Evolutionary conservation across 2,113 vertebrate genomes (phyloP).

Genomic region (Megaptera novaeangliae): DNA sequence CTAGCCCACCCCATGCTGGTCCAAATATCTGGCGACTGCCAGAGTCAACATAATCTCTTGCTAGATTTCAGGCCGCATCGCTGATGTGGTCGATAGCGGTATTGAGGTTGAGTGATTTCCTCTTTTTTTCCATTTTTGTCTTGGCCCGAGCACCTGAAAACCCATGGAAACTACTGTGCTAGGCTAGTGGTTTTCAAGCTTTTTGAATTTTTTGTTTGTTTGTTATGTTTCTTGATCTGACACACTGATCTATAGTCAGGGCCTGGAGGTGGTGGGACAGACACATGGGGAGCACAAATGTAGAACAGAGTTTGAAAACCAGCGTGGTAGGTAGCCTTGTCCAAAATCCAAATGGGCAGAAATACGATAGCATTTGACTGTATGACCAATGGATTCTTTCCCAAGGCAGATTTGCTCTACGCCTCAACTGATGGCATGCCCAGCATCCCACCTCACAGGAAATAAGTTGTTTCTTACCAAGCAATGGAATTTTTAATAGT

Average conservation of each 20-base stretch:
- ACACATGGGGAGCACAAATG: not conserved
- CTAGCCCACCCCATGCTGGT: not conserved
- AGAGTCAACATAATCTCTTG: not conserved
- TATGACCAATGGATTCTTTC: not conserved
- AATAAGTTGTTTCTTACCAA: slow-evolving; percentile 39
- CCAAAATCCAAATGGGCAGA: not conserved
- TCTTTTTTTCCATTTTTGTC: slow-evolving; percentile 11
- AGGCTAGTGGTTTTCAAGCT: not conserved
- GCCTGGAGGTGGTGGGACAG: not conserved
- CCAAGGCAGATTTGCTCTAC: not conserved
- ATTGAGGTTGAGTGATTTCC: slow-evolving; percentile 31
- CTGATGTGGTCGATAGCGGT: not conserved
- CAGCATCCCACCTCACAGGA: slow-evolving; percentile 25
- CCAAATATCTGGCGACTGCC: not conserved
- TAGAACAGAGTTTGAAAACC: not conserved
- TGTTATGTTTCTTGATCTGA: not conserved
- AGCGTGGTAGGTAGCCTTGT: not conserved
- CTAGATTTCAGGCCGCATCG: not conserved
- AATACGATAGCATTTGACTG: not conserved
- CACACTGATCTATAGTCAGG: not conserved
- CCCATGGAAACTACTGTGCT: slow-evolving; percentile 3
- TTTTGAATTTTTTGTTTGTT: not conserved
- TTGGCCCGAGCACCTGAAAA: slow-evolving; percentile 39
- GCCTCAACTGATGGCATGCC: not conserved
- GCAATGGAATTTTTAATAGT: slow-evolving; percentile 34